Base-by-base conservation (phyloP, 2,113 vertebrate genomes). In the Paramormyrops kingsleyae region DNA sequence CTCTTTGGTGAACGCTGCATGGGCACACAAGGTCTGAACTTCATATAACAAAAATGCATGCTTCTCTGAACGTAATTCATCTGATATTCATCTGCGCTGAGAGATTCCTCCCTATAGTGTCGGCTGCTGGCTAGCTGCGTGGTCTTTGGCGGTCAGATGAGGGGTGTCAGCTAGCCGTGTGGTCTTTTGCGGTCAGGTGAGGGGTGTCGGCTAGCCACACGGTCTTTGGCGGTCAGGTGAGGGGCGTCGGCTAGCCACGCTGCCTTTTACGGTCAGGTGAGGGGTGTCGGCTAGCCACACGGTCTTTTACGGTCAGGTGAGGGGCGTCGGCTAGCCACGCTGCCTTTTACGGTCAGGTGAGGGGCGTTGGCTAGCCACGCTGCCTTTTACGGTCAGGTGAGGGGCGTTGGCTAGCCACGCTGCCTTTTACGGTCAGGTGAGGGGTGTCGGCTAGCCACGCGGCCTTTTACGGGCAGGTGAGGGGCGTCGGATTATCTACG, bases 91-190 rank as follows among this genome's bases (percentile, higher is more conserved):
- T 70, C 62, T 31, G 10, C 1, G 3, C 62, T 13, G 27, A 70
- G 27, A 70, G 62, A 70, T 70, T 12, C n/a, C n/a, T 42, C 74
- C 74, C 1, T 8, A 42, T 42, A 42, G 15, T 7, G 15, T 7
- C 7, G 0, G 13, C 74, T 80, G 35, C 13, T 17, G 31, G 70
- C 70, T 15, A 39, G 31, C 31, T 17, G 31, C 0, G 15, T 12
- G 27, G 31, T 4, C 66, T 70, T 59, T 59, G 21, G 66, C 12
- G 3, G 66, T 17, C 70, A 77, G 70, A 0, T 39, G 13, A 77
- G 70, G 5, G 70, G 4, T 1, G 15, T 35, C 12, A 0, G 70
- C 31, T 35, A 77, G 5, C 31, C 1, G 0, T 0, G 0, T 1
- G 12, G 15, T 35, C 70, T 77, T 66, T 66, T 0, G 31, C 1